These are phyloP conservation scores for Brachyhypopomus gauderio DNA, from an alignment of 2,113 vertebrate species.

Conservation along the genomic window DNA sequence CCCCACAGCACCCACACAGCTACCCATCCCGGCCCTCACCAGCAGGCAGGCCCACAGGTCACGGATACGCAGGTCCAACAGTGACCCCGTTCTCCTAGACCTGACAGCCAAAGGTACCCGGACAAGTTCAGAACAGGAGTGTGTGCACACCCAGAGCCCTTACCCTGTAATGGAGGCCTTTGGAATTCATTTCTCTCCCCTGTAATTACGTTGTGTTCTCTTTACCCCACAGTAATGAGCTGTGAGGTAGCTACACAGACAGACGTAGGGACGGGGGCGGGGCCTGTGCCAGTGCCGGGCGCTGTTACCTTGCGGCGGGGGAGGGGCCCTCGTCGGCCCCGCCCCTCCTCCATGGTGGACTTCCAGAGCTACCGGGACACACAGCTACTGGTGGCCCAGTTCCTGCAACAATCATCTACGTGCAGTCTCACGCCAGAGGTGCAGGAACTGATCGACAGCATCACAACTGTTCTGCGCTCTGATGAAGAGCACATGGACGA, in stretches of 20 bases:
- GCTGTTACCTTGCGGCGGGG: slow-evolving; percentile 68
- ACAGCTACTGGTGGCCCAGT: slow-evolving; percentile 75
- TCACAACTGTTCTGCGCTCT: slow-evolving; percentile 80
- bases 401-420: slow-evolving; percentile 77
- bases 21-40: background rate
- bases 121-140: background rate
- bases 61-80: slow-evolving; percentile 69
- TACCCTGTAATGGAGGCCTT: no score
- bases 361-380: slow-evolving; percentile 82
- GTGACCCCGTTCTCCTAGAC: slow-evolving; percentile 76
- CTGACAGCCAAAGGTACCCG: slow-evolving; percentile 71
- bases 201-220: background rate
- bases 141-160: no score
- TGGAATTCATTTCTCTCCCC: background rate
- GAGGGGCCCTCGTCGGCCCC: slow-evolving; percentile 59
- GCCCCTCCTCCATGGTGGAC: slow-evolving; percentile 80
- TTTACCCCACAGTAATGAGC: slow-evolving; percentile 58
- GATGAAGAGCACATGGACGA: slow-evolving; percentile 86
- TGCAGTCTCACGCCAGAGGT: slow-evolving; percentile 78
- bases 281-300: slow-evolving; percentile 44
- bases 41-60: slow-evolving; percentile 35
- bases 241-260: slow-evolving; percentile 74
- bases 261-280: slow-evolving; percentile 62
- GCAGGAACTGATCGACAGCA: slow-evolving; percentile 80
- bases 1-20: slow-evolving; percentile 37